These are phyloP conservation scores for Odontesthes bonariensis DNA, from an alignment of 2,113 vertebrate species.

Conservation along the genomic window DNA sequence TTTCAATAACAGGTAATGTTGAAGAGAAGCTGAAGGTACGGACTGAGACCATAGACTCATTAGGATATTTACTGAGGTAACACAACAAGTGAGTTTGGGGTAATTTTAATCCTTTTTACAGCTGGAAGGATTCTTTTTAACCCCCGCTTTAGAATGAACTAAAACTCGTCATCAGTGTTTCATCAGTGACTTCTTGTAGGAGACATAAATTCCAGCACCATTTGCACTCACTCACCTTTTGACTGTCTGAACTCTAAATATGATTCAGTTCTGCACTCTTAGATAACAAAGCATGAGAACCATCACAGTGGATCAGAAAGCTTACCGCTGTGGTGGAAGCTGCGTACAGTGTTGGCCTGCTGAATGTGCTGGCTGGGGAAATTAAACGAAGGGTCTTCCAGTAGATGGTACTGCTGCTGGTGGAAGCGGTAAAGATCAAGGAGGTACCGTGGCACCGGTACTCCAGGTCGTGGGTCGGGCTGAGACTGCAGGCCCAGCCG, in stretches of 20 bases:
- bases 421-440: constrained; percentile 86
- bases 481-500: constrained; percentile 79
- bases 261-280: background rate
- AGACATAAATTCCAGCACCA: background rate
- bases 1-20: background rate
- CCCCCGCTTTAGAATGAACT: no score
- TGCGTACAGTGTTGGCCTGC: constrained; percentile 84
- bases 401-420: constrained; percentile 82
- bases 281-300: background rate
- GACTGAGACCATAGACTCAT: background rate
- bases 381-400: constrained; percentile 80
- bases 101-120: background rate
- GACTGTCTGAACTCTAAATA: background rate
- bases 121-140: no score
- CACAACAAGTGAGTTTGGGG: background rate
- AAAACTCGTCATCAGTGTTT: no score
- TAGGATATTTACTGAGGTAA: background rate
- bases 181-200: no score
- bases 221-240: background rate
- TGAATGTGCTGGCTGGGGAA: constrained; percentile 82
- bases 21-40: no score
- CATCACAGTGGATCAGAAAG: background rate
- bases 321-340: constrained; percentile 85
- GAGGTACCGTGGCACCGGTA: constrained; percentile 81
- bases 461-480: constrained; percentile 78